Evolutionary conservation across 2,888 invertebrate genomes (phyloP).

Genomic region (Melitaea athalia): DNA sequence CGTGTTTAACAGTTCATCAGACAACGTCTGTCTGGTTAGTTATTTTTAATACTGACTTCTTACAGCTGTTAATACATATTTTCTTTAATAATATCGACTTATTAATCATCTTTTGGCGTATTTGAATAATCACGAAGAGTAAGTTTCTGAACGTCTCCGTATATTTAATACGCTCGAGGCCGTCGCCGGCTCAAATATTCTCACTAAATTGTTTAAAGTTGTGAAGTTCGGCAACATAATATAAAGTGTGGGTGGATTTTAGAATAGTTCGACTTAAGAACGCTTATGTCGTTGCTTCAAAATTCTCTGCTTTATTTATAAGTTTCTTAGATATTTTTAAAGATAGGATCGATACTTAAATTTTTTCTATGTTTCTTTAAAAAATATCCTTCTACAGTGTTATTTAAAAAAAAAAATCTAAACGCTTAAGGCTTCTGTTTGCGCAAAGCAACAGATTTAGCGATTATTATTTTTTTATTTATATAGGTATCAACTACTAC

Average conservation of each 20-base stretch:
- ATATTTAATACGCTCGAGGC: constrained; percentile 25
- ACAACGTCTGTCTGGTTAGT: too few relatives aligned
- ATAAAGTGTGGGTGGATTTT: constrained; percentile 11
- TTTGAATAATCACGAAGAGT: constrained; percentile 27
- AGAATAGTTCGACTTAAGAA: constrained; percentile 6
- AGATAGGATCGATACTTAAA: neutral
- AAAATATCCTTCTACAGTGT: too few relatives aligned
- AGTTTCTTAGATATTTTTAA: neutral
- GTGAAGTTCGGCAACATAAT: constrained; percentile 20
- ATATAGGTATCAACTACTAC: too few relatives aligned
- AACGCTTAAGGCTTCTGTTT: too few relatives aligned
- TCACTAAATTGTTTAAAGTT: constrained; percentile 28
- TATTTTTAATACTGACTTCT: too few relatives aligned
- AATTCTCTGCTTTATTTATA: constrained; percentile 4
- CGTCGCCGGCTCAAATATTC: constrained; percentile 26
- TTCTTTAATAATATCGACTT: neutral
- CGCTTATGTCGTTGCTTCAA: neutral
- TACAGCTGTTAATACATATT: neutral
- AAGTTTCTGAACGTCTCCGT: constrained; percentile 19
- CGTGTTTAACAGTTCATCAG: too few relatives aligned
- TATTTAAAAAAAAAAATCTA: too few relatives aligned
- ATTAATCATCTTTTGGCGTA: neutral
- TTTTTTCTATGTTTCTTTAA: too few relatives aligned
- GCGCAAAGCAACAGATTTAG: too few relatives aligned
- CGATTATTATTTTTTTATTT: too few relatives aligned